Evolutionary conservation across 2,888 invertebrate genomes (phyloP).

Genomic region (Mantis religiosa): DNA sequence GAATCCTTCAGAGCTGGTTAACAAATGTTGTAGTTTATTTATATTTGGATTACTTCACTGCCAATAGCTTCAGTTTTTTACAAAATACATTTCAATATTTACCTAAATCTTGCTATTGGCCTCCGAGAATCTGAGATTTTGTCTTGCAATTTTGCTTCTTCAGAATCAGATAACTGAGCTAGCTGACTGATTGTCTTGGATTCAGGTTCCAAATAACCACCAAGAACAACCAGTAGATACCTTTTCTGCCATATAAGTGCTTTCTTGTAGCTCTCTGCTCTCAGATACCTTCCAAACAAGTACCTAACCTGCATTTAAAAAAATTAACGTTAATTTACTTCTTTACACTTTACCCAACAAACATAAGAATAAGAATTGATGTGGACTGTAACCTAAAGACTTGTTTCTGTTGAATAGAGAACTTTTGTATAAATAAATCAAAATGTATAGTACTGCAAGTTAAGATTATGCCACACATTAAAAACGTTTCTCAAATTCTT

Average conservation of each 20-base stretch:
- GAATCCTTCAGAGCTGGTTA: too few relatives aligned
- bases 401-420: background rate
- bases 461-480: too few relatives aligned
- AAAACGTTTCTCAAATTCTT: too few relatives aligned
- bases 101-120: conserved; percentile 29
- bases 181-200: conserved; percentile 47
- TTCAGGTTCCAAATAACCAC: conserved; percentile 52
- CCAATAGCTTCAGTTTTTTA: too few relatives aligned
- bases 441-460: background rate
- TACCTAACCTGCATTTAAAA: conserved; percentile 48
- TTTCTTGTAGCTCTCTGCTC: conserved; percentile 81
- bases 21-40: too few relatives aligned
- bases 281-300: conserved; percentile 64
- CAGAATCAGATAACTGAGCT: conserved; percentile 38
- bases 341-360: background rate
- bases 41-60: too few relatives aligned
- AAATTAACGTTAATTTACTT: background rate
- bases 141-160: background rate
- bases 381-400: background rate
- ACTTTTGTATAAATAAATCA: background rate
- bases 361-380: background rate
- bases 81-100: background rate
- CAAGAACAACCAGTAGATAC: conserved; percentile 69
- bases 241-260: conserved; percentile 88
- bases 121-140: background rate